Conservation (phyloP, 2,113 vertebrate genomes). For the Coracopsis vasa region DNA sequence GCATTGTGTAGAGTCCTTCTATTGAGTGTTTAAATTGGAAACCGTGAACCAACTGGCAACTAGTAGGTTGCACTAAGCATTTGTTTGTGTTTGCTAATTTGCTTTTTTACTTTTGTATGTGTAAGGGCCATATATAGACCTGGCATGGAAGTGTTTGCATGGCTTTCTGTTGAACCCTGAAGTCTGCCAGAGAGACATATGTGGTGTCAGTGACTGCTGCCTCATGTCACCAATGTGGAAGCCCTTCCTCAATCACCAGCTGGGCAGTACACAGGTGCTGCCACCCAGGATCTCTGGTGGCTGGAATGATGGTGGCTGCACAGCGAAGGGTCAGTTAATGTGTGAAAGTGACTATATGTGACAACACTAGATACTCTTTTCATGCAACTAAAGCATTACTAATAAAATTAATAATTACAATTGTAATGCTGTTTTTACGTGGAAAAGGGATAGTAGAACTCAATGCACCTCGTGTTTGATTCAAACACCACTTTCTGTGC, state of each 20-base stretch:
- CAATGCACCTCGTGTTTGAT: background rate
- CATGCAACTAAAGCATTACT: background rate
- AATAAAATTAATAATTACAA: background rate
- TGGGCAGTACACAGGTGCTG: accelerated
- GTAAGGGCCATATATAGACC: accelerated
- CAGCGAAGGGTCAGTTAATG: background rate
- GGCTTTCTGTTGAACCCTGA: background rate
- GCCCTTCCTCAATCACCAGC: background rate
- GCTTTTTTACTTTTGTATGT: background rate
- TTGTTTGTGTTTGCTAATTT: background rate
- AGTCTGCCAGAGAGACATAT: background rate
- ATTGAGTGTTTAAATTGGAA: background rate
- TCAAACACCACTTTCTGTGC: background rate
- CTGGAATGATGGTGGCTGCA: background rate
- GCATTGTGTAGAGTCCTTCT: background rate
- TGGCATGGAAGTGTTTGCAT: background rate
- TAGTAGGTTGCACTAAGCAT: background rate
- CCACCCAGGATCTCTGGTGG: accelerated
- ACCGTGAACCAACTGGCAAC: background rate
- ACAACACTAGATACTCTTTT: background rate
- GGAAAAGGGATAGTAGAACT: background rate
- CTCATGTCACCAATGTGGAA: accelerated
- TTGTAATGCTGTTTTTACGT: background rate
- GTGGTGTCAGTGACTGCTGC: background rate
- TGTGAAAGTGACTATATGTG: background rate